Conservation (phyloP, 2,888 invertebrate species). For the Drosophila greeni region DNA sequence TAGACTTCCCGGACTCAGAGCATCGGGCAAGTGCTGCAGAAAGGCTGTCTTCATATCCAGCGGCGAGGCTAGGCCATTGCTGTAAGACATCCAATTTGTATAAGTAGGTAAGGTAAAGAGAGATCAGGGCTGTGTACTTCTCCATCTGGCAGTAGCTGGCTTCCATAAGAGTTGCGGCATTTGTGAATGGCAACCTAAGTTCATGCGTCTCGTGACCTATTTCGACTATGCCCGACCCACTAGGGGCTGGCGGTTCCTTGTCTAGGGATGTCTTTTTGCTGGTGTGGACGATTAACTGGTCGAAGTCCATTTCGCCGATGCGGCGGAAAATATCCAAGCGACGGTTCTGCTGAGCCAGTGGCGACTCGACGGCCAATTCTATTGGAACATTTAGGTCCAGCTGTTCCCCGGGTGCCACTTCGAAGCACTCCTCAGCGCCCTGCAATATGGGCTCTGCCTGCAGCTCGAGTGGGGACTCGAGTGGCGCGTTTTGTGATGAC, state of each 20-base stretch:
- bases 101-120: background rate
- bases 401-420: conserved; percentile 83
- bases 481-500: conserved; percentile 60
- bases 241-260: conserved; percentile 28
- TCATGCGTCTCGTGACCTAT: conserved; percentile 73
- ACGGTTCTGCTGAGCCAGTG: conserved; percentile 75
- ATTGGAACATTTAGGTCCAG: conserved; percentile 79
- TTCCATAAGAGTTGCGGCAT: conserved; percentile 79
- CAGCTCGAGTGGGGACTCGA: conserved; percentile 76
- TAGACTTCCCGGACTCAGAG: conserved; percentile 83
- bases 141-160: conserved; percentile 78
- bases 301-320: conserved; percentile 86
- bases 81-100: conserved; percentile 7
- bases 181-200: conserved; percentile 52
- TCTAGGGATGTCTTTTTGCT: conserved; percentile 78
- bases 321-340: conserved; percentile 84
- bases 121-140: conserved; percentile 40
- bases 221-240: conserved; percentile 75
- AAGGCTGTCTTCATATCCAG: conserved; percentile 61
- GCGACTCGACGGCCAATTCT: conserved; percentile 76
- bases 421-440: conserved; percentile 87
- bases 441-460: conserved; percentile 72
- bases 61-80: conserved; percentile 60
- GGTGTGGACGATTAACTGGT: conserved; percentile 84
- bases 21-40: conserved; percentile 79